Percentiles rank a stretch among this genome's conserved stretches.
Conservation (phyloP, 2,888 invertebrate species). For the Drosophila peninsularis region DNA sequence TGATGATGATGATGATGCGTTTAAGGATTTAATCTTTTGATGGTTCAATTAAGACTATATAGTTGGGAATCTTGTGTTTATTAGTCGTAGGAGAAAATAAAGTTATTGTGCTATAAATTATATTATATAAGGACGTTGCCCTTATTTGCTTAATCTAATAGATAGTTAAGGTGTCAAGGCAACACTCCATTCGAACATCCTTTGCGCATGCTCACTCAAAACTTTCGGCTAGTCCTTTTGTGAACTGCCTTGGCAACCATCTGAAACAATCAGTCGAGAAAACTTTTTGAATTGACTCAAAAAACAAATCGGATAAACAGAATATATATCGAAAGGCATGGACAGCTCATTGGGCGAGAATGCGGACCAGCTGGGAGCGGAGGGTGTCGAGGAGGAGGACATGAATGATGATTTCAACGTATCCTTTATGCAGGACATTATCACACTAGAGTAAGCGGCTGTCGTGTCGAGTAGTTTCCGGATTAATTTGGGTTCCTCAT, state of each 20-base stretch:
- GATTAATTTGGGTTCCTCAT: background rate
- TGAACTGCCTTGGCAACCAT: conserved; percentile 53
- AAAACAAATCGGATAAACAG: conserved; percentile 25
- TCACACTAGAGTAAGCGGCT: conserved; percentile 70
- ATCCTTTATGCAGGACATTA: conserved; percentile 70
- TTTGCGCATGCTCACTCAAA: conserved; percentile 40
- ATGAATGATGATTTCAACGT: conserved; percentile 34
- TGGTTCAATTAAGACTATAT: background rate
- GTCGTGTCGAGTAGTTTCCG: background rate
- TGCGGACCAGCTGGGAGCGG: conserved; percentile 46
- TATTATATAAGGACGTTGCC: too few species aligned
- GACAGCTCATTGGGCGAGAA: conserved; percentile 40
- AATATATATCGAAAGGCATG: conserved; percentile 49
- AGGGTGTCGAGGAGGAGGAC: conserved; percentile 39
- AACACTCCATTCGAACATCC: background rate
- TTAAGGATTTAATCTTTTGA: conserved; percentile 84
- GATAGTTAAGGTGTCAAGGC: too few species aligned
- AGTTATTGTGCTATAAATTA: too few species aligned
- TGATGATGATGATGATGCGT: conserved; percentile 86
- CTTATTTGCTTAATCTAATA: background rate
- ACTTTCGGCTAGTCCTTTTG: background rate
- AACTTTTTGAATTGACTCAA: conserved; percentile 56
- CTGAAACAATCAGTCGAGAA: conserved; percentile 44
- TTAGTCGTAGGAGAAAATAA: conserved; percentile 21
- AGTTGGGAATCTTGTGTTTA: background rate